Percentiles rank a stretch among this genome's conserved stretches.
These are phyloP conservation scores for Blomia tropicalis DNA, from an alignment of 2,888 invertebrate genomes.

Conservation along the genomic window DNA sequence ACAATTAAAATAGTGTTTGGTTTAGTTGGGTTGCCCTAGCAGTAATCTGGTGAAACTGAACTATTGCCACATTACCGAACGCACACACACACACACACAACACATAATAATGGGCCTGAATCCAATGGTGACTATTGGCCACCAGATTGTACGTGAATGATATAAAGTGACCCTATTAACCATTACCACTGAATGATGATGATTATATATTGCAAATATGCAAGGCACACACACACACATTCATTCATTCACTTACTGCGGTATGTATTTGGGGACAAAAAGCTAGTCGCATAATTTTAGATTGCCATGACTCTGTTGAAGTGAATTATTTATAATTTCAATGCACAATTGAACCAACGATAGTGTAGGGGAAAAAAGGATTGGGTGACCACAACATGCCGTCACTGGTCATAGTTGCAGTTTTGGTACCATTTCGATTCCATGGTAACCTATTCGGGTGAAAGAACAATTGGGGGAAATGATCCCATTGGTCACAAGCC, in stretches of 20 bases:
- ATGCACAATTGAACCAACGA: constrained; percentile 1
- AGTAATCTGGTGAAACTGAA: constrained; percentile 5
- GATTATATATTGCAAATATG: constrained; percentile 15
- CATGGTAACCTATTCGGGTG: background rate
- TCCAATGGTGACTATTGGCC: background rate
- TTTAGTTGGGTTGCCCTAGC: constrained; percentile 9
- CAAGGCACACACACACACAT: constrained; percentile 6
- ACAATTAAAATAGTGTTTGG: constrained; percentile 12
- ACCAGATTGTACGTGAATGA: constrained; percentile 6
- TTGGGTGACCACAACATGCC: background rate
- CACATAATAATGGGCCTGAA: background rate
- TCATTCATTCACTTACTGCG: too few species aligned
- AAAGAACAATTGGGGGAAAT: too few species aligned
- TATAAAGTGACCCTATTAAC: background rate
- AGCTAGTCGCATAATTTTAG: background rate
- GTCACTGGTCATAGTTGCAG: background rate
- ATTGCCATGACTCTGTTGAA: background rate
- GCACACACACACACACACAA: too few species aligned
- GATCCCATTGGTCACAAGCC: too few species aligned
- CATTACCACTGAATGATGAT: constrained; percentile 2
- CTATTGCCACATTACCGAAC: too few species aligned
- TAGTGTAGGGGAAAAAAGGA: background rate
- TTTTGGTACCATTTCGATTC: background rate
- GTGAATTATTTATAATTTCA: background rate
- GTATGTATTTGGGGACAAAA: too few species aligned